Base-by-base conservation (phyloP, 2,113 vertebrate species). In the Campylorhamphus procurvoides region DNA sequence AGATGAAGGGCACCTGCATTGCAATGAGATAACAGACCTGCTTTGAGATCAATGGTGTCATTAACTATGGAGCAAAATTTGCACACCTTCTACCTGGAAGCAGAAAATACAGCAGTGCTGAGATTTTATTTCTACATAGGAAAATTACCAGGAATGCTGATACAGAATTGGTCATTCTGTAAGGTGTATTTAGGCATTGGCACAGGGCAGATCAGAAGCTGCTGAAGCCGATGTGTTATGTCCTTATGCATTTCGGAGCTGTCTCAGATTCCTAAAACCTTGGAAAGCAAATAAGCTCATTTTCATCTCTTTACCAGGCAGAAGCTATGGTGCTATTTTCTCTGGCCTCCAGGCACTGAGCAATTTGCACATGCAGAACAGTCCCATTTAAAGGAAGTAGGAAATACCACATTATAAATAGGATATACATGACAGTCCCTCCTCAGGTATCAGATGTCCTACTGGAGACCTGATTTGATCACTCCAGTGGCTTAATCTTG, bases 81-180 rank as follows among this genome's bases (percentile, higher is more conserved):
- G 44, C 83, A n/a, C 87, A n/a, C 63, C 42, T 83, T 66, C 85
- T 72, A 35, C 74, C 91, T 92, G 75, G 47, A 59, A 63, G 29
- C n/a, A 95, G 56, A 71, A 96, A 96, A 95, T 67, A 64, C 29
- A 90, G 50, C 68, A 74, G 29, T 55, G 35, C 50, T 66, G 79
- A 78, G 64, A 60, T 44, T 52, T 59, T 88, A 67, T 72, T 90
- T 74, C 85, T 88, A 19, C 55, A 55, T 39, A 44, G 79, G 3
- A 14, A 18, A 35, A 58, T 80, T 91, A 52, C 47, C 85, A 86
- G 60, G 42, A 80, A 56, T 55, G 42, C 37, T 85, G 78, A 47
- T 80, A 52, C 13, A 68, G 72, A 29, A 56, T 44, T 90, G 72
- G 42, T 80, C 63, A 67, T 93, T 91, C 46, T 59, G 24, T 42